Evolutionary conservation across 2,888 invertebrate species (phyloP), one percentile per base, ranked within the genome.

Genomic region (Tholera decimalis): DNA sequence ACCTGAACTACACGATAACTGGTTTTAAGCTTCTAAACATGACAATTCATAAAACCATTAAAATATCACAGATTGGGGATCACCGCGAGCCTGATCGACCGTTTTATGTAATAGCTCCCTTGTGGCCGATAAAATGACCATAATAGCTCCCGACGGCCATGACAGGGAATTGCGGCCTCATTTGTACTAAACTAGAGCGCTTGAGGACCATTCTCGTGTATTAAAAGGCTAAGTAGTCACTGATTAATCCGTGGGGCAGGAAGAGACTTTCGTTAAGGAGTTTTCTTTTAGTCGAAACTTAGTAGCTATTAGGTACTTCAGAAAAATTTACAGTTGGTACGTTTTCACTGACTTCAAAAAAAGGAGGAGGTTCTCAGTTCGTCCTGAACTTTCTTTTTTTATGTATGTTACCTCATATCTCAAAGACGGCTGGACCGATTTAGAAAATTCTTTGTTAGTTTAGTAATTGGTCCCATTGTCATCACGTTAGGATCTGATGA

Each of bases 31-130:
- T 35, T n/a, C 41, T 53, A 49, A n/a, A 49, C 22, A 51, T 55
- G 28, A 56, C 35, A 51, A 50, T 57, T 69, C 55, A 79, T 69
- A 69, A 63, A 76, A 59, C 65, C 56, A 64, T 79, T 67, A 49
- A 56, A 77, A 73, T 43, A 79, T 61, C 58, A 57, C 60, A 77
- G 60, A 70, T 66, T 61, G 50, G 59, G 63, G 51, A 65, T 60
- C 54, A 51, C 44, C 26, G 26, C 43, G 66, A 41, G 55, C 28
- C 58, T 59, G 73, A 79, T 79, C 77, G 66, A 67, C 77, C 80
- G 63, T 77, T 67, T 70, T 67, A 65, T 53, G 60, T 79, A 77
- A 79, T 65, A 46, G 67, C 22, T 68, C 79, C 56, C 77, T 22
- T 51, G 67, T 44, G 80, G 41, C 51, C 62, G 55, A 79, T 79